Evolutionary conservation across 2,113 vertebrate genomes (phyloP).

Genomic region (Amphilophus citrinellus): DNA sequence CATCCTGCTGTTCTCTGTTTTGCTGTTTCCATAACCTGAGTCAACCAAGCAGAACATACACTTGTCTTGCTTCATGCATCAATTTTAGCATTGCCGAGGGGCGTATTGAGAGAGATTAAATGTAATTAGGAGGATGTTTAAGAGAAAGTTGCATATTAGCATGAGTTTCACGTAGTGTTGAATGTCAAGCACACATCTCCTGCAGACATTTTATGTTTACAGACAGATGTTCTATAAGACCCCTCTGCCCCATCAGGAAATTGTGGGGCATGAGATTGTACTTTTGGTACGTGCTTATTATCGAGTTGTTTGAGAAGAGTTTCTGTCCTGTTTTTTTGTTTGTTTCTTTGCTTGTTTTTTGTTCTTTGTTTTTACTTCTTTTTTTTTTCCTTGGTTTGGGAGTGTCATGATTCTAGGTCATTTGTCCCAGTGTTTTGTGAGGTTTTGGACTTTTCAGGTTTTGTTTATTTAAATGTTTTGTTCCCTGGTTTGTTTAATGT

Average conservation of each 20-base stretch:
- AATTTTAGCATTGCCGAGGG: conserved; percentile 58
- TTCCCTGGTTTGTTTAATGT: no score
- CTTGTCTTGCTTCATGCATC: conserved; percentile 67
- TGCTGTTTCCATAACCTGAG: conserved; percentile 50
- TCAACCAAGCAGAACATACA: conserved; percentile 65
- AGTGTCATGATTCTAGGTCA: no score
- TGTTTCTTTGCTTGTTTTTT: not conserved
- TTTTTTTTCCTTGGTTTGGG: no score
- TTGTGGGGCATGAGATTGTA: not conserved
- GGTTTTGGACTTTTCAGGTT: no score
- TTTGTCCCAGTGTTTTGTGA: no score
- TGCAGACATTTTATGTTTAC: conserved; percentile 54
- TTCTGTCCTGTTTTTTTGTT: not conserved
- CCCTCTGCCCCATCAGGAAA: conserved; percentile 8
- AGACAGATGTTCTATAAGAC: conserved; percentile 64
- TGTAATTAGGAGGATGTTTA: conserved; percentile 73
- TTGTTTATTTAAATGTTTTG: no score
- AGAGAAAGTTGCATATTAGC: conserved; percentile 66
- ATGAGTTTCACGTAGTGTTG: conserved; percentile 49
- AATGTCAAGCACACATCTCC: conserved; percentile 39
- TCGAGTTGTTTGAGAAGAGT: not conserved
- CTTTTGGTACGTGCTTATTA: not conserved
- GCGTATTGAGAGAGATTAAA: conserved; percentile 59
- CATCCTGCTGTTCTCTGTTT: conserved; percentile 30
- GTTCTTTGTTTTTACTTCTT: no score